Percentiles rank a stretch among this genome's conserved stretches.
Conservation (phyloP, 2,888 invertebrate species). For the Seira musarum region DNA sequence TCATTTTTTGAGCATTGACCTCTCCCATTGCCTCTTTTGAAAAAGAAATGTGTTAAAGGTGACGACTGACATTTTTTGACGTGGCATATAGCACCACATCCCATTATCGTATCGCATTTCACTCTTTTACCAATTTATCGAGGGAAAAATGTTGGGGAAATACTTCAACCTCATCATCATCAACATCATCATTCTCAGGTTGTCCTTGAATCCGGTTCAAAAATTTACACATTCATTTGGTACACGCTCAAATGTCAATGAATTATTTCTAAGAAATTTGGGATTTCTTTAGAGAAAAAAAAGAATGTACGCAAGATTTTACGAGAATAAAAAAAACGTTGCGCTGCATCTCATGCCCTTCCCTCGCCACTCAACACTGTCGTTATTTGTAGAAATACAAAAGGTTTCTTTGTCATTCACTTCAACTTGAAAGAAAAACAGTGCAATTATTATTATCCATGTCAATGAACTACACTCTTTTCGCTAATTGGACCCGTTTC, state of each 20-base stretch:
- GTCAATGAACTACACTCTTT: background rate
- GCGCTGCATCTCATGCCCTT: background rate
- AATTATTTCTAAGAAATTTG: background rate
- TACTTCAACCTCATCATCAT: background rate
- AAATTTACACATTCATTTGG: background rate
- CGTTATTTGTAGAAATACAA: background rate
- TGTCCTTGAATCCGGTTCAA: constrained; percentile 18
- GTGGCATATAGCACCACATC: background rate
- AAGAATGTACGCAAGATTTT: constrained; percentile 1
- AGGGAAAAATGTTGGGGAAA: background rate
- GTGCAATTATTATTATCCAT: constrained; percentile 3
- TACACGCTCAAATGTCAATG: constrained; percentile 12
- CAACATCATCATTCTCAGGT: background rate
- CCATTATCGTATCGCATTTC: background rate
- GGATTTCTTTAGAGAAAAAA: background rate
- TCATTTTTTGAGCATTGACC: constrained; percentile 9
- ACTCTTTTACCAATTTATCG: background rate
- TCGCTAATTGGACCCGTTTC: background rate
- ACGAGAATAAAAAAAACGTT: background rate
- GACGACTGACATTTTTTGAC: background rate
- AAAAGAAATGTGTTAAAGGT: background rate
- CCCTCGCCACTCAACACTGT: background rate
- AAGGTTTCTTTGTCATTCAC: constrained; percentile 1
- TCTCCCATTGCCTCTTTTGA: background rate
- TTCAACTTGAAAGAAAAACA: constrained; percentile 7